These are phyloP conservation scores for Gavia stellata DNA, from an alignment of 2,113 vertebrate species.

Conservation along the genomic window DNA sequence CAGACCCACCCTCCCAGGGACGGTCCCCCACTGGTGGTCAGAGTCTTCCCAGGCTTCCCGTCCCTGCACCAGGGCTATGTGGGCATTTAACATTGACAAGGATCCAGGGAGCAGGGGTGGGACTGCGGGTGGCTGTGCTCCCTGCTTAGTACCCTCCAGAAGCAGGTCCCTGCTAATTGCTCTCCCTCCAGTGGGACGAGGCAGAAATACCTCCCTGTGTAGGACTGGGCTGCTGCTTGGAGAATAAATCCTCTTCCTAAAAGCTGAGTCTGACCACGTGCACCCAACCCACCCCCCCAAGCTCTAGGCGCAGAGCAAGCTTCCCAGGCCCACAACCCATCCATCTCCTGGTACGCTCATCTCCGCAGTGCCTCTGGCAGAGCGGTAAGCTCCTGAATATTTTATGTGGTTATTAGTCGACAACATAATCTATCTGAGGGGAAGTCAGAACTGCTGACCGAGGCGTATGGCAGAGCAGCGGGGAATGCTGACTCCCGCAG, in stretches of 20 bases:
- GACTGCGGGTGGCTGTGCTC: fast-evolving
- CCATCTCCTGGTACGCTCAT: constrained; percentile 19
- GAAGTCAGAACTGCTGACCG: constrained; percentile 49
- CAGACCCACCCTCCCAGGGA: not conserved
- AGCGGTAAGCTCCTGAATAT: constrained; percentile 51
- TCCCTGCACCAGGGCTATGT: not conserved
- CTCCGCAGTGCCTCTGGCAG: constrained; percentile 39
- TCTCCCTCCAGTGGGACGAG: not conserved
- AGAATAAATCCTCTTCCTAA: not conserved
- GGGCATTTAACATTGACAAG: not conserved
- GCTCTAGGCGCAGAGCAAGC: not conserved
- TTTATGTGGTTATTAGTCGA: constrained; percentile 51
- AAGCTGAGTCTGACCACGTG: not conserved
- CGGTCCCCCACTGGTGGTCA: too few relatives aligned
- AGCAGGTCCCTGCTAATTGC: not conserved
- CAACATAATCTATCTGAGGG: constrained; percentile 28
- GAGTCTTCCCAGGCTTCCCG: not conserved
- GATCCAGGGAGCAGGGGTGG: not conserved
- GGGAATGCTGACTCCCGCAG: not conserved
- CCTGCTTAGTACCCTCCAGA: not conserved
- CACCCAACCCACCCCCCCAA: not conserved
- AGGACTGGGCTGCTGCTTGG: not conserved
- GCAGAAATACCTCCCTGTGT: not conserved
- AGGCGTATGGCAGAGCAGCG: not conserved
- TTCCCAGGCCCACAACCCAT: not conserved